Base-by-base conservation (phyloP, 1,140 invertebrate species). In the Drosophila grimshawi region DNA sequence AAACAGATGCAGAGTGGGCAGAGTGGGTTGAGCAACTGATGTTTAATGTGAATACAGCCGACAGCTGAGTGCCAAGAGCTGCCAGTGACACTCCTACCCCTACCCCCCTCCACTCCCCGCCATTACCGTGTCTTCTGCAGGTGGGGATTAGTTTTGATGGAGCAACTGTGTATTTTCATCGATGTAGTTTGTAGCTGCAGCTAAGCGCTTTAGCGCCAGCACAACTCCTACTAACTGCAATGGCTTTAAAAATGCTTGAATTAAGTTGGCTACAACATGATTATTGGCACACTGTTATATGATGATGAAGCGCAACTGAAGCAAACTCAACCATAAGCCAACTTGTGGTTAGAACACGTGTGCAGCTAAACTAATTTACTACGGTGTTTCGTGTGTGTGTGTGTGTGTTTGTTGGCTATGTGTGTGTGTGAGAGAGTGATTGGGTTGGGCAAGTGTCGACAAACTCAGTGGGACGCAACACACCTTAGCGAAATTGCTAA, bases 241-340 rank as follows among this genome's bases (percentile, higher is more conserved):
- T 60, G 67, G 64, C 71, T 69, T 59, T 68, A 63, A 63, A 77
- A 71, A 64, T 60, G 46, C 11, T 41, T n/a, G 68, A 75, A 60
- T 75, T 62, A 64, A 52, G 61, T 71, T 71, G 66, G 72, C 69
- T 75, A 75, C 65, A 71, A 55, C 62, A 32, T 19, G 29, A 48
- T 48, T 19, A 70, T 19, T 8, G 8, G 30, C 56, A 35, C 4
- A 2, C 2, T 6, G 6, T 43, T 35, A n/a, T 43, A 52, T 35
- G 48, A 39, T 56, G 29, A 64, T 49, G 29, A 33, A 46, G 57
- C 43, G 30, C 11, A 33, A 35, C 11, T 29, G 37, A 27, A 52
- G 39, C 49, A 52, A n/a, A 49, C 43, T 19, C 8, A 51, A 60
- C 19, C 49, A 32, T 59, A 41, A n/a, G 55, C 45, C 53, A 49